Conservation (phyloP, 2,888 invertebrate species). For the Ormyrus rosae region DNA sequence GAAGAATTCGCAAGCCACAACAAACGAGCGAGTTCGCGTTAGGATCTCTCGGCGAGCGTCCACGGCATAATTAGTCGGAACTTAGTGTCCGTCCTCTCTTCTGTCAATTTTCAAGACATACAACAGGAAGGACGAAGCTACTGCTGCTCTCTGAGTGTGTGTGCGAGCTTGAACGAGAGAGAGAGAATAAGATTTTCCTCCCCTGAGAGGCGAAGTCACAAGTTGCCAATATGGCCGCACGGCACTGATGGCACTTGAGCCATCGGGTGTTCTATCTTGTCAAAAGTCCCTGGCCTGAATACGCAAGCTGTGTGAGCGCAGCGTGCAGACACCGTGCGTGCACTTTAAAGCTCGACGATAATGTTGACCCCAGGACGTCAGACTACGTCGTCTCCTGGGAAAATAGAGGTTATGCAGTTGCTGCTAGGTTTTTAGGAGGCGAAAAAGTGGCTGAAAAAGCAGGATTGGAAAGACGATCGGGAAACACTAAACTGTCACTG, state of each 20-base stretch:
- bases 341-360: too few relatives aligned
- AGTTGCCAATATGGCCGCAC: conserved; percentile 75
- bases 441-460: too few relatives aligned
- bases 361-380: too few relatives aligned
- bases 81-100: conserved; percentile 5
- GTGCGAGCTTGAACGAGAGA: background rate
- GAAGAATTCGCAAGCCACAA: conserved; percentile 19
- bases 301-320: background rate
- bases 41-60: conserved; percentile 19
- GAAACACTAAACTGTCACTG: too few relatives aligned
- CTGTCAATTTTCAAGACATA: background rate
- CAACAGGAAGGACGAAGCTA: conserved; percentile 25
- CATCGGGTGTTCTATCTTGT: conserved; percentile 43
- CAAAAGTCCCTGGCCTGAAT: conserved; percentile 51
- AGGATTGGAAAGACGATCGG: too few relatives aligned
- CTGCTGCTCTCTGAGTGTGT: too few relatives aligned
- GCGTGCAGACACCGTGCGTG: background rate
- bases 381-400: too few relatives aligned
- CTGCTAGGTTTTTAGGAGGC: too few relatives aligned
- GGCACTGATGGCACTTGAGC: conserved; percentile 54
- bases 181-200: conserved; percentile 5
- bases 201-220: conserved; percentile 66
- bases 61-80: conserved; percentile 56
- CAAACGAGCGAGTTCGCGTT: conserved; percentile 27
- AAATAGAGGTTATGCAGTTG: too few relatives aligned